Base-by-base conservation (phyloP, 2,888 invertebrate genomes). In the Polymixis lichenea region DNA sequence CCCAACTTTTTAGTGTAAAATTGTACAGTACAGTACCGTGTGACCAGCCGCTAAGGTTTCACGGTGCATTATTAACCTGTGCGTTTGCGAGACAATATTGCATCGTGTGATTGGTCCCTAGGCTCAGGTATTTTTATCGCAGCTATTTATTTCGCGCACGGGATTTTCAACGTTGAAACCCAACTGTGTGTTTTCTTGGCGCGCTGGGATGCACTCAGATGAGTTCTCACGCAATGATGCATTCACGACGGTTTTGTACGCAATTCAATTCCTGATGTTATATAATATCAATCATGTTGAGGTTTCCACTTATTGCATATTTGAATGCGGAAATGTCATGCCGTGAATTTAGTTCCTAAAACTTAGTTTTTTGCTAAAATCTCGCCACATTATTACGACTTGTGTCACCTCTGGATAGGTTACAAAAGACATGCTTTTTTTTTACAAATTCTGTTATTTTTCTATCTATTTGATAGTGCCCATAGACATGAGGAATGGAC, bases 311-410 rank as follows among this genome's bases (percentile, higher is more conserved):
- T 28, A 1, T 15, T 19, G 17, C 38, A 32, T 38, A 9, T 19
- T 43, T 6, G 11, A 2, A 28, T 15, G 25, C 15, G 15, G n/a
- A 46, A 11, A 72, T n/a, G n/a, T n/a, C n/a, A 72, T 43, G 8
- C 9, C 9, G 8, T 60, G 0, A 22, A 2, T 17, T 49, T 58
- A n/a, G 22, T 78, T 77, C 53, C 51, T 49, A 46, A 71, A 70
- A 28, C 13, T 4, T 60, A 17, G 13, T 28, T 80, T 49, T 64
- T 46, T 64, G 56, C 32, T 56, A 32, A 51, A 64, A 56, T 51
- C 56, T 56, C 43, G 56, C 81, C 75, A 64, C 32, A 51, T 25
- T 51, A 51, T 32, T 62, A 62, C 6, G n/a, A 8, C 2, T 55
- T 49, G 0, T 55, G 62, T 22, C 4, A 9, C 6, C 5, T n/a